Conservation (phyloP, 1,140 invertebrate species). For the Caenorhabditis inopinata region DNA sequence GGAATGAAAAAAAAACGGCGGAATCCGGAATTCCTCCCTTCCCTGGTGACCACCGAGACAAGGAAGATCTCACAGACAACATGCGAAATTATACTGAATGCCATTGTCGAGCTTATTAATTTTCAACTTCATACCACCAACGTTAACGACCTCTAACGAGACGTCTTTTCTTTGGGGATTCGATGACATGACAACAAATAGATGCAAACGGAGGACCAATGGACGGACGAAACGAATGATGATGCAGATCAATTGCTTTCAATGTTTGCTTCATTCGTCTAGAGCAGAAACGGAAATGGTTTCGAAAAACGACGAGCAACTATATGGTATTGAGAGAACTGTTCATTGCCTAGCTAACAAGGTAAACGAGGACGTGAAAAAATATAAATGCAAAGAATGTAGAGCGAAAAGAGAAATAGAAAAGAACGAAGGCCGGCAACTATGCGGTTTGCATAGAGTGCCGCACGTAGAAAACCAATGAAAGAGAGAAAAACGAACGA, state of each 20-base stretch:
- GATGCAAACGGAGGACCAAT: not conserved
- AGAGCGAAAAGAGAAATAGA: not conserved
- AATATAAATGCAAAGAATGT: not conserved
- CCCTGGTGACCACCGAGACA: too few relatives aligned
- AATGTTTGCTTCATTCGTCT: not conserved
- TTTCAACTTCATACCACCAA: too few relatives aligned
- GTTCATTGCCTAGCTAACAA: not conserved
- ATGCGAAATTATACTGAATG: too few relatives aligned
- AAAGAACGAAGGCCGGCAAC: not conserved
- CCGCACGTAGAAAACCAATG: too few relatives aligned
- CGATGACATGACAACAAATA: slow-evolving; percentile 22
- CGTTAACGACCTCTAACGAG: too few relatives aligned
- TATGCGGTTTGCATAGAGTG: not conserved
- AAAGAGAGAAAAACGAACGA: too few relatives aligned
- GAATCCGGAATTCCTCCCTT: too few relatives aligned
- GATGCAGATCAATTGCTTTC: not conserved
- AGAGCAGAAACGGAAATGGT: not conserved
- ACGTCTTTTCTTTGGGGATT: not conserved
- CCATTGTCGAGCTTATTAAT: too few relatives aligned
- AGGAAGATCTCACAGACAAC: too few relatives aligned
- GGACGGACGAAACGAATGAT: not conserved
- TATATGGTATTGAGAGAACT: too few relatives aligned
- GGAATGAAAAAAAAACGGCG: too few relatives aligned
- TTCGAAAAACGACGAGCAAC: too few relatives aligned
- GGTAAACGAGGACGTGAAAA: not conserved